Evolutionary conservation across 2,113 vertebrate genomes (phyloP), one percentile per base, ranked within the genome.

Genomic region (Osmerus mordax): DNA sequence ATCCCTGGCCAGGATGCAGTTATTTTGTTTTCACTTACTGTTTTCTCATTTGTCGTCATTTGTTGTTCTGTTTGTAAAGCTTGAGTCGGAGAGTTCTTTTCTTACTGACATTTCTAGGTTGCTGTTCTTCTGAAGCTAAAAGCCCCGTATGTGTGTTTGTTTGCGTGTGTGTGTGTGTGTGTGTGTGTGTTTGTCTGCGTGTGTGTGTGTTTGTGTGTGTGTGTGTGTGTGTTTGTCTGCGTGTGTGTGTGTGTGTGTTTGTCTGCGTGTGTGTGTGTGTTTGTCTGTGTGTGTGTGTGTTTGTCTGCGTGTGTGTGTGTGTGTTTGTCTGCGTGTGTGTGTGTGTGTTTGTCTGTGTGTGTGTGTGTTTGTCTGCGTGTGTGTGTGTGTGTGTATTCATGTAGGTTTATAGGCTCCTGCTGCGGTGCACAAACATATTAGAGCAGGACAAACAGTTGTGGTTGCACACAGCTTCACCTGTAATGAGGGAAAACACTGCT

Each of bases 1-100:
- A 75, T 91, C 91, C 92, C 92, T 91, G 91, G 91, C 92, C 92
- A 91, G 90, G 76, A 90, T 94, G 91, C 62, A 32, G 2, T 6
- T 56, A 6, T 29, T 4, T 64, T 14, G 8, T 47, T 12, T 47
- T 47, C 41, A 47, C 41, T 12, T 12, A 5, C 41, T 8, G 41
- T 47, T 12, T 8, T 47, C 41, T 47, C 55, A 2, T 23, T 23
- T 23, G 12, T 16, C 55, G 55, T 11, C 16, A n/a, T 56, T 6
- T 14, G 54, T 6, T 14, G 41, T 12, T 47, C 41, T 47, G 41
- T 47, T 47, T 7, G 41, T 47, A 9, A 12, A 47, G 93, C 90
- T 92, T 89, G 91, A 93, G 91, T 92, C 0, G 1, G 41, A 47
- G 41, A 47, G 4, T 11, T 9, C 7, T 12, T 12, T 47, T 47